These are phyloP conservation scores for Felis catus DNA, from an alignment of 2,113 vertebrate genomes.

Conservation along the genomic window F.catus_Fca126_mat1.0 CM031416.1:23395501-23396000, in stretches of 20 bases:
- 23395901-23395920: neutral
- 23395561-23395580: too few species aligned
- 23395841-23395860: neutral
- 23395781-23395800: neutral
- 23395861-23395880: neutral
- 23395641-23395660: neutral
- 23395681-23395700: neutral
- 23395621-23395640: neutral
- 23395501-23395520: neutral
- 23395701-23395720: neutral
- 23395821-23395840: neutral
- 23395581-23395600: neutral
- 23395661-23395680: neutral
- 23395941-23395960: neutral
- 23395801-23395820: neutral
- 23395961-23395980: neutral
- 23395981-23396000: neutral
- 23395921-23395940: neutral
- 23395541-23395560: neutral
- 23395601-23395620: neutral
- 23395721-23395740: neutral
- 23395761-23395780: neutral
- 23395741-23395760: too few species aligned
- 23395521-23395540: neutral
- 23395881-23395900: neutral